These are phyloP conservation scores for Atrina japonica DNA, from an alignment of 2,888 invertebrate genomes.

Conservation along the genomic window DNA sequence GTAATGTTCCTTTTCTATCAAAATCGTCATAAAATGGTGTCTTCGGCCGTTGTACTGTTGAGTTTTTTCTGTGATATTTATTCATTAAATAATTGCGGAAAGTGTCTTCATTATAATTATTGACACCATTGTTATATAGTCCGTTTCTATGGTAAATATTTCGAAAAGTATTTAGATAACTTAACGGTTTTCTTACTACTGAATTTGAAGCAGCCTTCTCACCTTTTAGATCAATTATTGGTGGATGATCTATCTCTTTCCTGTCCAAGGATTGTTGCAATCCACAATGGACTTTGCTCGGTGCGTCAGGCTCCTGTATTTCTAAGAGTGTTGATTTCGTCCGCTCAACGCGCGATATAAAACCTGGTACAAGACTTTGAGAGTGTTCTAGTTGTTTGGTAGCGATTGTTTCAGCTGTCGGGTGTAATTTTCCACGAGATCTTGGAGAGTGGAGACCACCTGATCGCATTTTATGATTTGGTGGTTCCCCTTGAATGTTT, in stretches of 20 bases:
- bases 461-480: not conserved
- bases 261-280: constrained; percentile 48
- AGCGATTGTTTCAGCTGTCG: constrained; percentile 47
- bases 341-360: constrained; percentile 66
- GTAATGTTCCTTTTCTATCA: constrained; percentile 57
- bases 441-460: constrained; percentile 32
- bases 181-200: constrained; percentile 3
- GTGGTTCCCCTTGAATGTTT: constrained; percentile 16
- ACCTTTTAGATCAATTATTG: constrained; percentile 55
- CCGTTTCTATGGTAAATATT: constrained; percentile 21
- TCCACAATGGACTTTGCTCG: constrained; percentile 49
- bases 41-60: constrained; percentile 36
- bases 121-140: constrained; percentile 4
- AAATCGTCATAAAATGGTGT: constrained; percentile 60
- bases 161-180: constrained; percentile 12
- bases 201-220: constrained; percentile 28
- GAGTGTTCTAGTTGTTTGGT: constrained; percentile 57
- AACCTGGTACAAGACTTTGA: constrained; percentile 66
- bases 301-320: constrained; percentile 53
- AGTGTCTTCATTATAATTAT: not conserved
- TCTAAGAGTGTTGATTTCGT: constrained; percentile 64
- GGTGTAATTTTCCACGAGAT: constrained; percentile 48
- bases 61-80: constrained; percentile 1
- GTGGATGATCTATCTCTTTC: constrained; percentile 49
- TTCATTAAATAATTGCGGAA: constrained; percentile 18